A percentile compares a stretch with the other conserved stretches of the same genome.
These are phyloP conservation scores for Cryptocephalus primarius DNA, from an alignment of 2,888 invertebrate genomes.

Conservation along the genomic window DNA sequence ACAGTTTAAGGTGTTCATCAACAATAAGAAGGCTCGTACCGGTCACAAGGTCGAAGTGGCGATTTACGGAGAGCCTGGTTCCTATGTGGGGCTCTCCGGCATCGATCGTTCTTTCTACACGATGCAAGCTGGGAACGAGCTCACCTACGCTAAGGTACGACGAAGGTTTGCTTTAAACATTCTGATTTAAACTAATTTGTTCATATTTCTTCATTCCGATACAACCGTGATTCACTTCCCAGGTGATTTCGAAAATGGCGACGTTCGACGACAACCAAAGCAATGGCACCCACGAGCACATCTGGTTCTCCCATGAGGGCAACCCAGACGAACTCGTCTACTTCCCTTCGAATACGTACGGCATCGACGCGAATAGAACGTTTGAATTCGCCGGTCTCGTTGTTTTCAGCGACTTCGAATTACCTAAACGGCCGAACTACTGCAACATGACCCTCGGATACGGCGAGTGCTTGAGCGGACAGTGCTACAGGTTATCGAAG, in stretches of 20 bases:
- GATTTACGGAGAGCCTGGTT: conserved; percentile 87
- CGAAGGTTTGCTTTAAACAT: too few species aligned
- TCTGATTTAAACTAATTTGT: too few species aligned
- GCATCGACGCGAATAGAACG: conserved; percentile 83
- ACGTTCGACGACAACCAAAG: conserved; percentile 68
- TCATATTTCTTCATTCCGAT: too few species aligned
- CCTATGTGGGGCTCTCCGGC: conserved; percentile 86
- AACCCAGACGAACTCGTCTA: conserved; percentile 76
- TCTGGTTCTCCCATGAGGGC: conserved; percentile 77
- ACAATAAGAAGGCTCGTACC: conserved; percentile 87
- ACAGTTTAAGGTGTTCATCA: conserved; percentile 73
- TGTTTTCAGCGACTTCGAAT: conserved; percentile 80
- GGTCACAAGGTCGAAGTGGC: conserved; percentile 90
- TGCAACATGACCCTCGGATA: conserved; percentile 67
- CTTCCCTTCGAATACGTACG: conserved; percentile 77
- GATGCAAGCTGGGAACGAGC: conserved; percentile 87
- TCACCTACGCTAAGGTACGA: conserved; percentile 64
- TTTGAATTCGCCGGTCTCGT: conserved; percentile 83
- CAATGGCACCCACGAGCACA: conserved; percentile 73
- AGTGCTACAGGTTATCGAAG: conserved; percentile 61
- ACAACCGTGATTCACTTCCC: too few species aligned
- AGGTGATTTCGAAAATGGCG: conserved; percentile 74
- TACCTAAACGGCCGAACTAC: conserved; percentile 53
- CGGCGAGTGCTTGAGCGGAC: conserved; percentile 70
- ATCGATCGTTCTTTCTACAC: conserved; percentile 82